Evolutionary conservation across 2,888 invertebrate species (phyloP), one percentile per base, ranked within the genome.

Genomic region (Drosophila borborema): DNA sequence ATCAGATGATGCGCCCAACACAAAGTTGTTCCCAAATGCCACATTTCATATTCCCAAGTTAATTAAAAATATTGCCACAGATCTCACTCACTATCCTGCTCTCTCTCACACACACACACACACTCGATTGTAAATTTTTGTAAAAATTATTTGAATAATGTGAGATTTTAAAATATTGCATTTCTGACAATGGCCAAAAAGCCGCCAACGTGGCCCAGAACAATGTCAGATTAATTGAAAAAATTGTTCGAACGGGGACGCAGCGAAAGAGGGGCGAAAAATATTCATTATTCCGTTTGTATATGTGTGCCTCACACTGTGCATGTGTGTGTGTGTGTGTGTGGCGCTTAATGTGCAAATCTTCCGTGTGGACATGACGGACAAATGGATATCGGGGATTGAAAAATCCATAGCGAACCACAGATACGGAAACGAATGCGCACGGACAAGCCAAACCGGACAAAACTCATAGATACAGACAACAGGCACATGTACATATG

Each of bases 281-380:
- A 84, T 88, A 90, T 92, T 91, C 92, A 91, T 91, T 91, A 91
- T 92, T 91, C 92, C 80, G 91, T 91, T 91, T 68, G 64, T 60
- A 55, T 63, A 28, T 48, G 48, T n/a, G 64, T 61, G 62, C 46
- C 45, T 79, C 81, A 9, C 61, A 45, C 54, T 64, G 59, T 55
- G 23, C 23, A 45, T 31, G 31, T 64, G 61, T 38, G 45, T 64
- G 58, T 73, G 48, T 62, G 60, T 56, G 64, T 61, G 62, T 74
- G 51, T 78, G 82, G 82, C 86, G 90, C 88, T 90, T 90, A 86
- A 86, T 86, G 90, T 80, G 88, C 85, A 91, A 92, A 91, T 91
- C 92, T 92, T 90, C 92, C 79, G 89, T 82, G 90, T 86, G 92
- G 84, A 91, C 90, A 90, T 78, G 89, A 72, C 81, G 82, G 81